Conservation (phyloP, 2,888 invertebrate genomes). For the Nysson spinosus region DNA sequence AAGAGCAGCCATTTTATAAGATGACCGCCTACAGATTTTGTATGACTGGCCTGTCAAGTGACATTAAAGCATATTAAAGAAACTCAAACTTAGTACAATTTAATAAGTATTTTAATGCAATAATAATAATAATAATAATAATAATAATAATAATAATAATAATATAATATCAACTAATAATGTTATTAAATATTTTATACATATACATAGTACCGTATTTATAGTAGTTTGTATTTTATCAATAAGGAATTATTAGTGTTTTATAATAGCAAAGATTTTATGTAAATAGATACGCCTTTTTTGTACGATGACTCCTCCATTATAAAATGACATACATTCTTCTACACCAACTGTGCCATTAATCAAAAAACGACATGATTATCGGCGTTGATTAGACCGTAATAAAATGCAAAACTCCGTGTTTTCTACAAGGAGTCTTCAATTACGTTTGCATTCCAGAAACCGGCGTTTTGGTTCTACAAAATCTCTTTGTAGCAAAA, state of each 20-base stretch:
- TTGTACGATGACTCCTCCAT: constrained; percentile 44
- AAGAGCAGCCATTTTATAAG: too few relatives aligned
- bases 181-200: constrained; percentile 73
- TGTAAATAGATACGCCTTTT: constrained; percentile 65
- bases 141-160: constrained; percentile 55
- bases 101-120: constrained; percentile 57
- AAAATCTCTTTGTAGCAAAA: constrained; percentile 32
- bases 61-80: too few relatives aligned
- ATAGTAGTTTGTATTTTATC: constrained; percentile 64
- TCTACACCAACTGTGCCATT: constrained; percentile 38
- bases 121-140: constrained; percentile 51
- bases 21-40: too few relatives aligned
- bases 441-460: constrained; percentile 7
- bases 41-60: too few relatives aligned
- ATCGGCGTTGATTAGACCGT: constrained; percentile 19
- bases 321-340: constrained; percentile 25
- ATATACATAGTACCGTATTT: constrained; percentile 68
- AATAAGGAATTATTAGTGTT: constrained; percentile 65
- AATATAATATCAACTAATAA: constrained; percentile 68
- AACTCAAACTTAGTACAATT: too few relatives aligned
- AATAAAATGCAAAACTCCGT: constrained; percentile 20
- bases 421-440: too few relatives aligned
- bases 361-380: constrained; percentile 6
- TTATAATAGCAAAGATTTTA: constrained; percentile 69
- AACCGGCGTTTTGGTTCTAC: constrained; percentile 16